phyloP scores from a whole-genome alignment of 2,797 vertebrate species.

The Nothura maculosa region DNA sequence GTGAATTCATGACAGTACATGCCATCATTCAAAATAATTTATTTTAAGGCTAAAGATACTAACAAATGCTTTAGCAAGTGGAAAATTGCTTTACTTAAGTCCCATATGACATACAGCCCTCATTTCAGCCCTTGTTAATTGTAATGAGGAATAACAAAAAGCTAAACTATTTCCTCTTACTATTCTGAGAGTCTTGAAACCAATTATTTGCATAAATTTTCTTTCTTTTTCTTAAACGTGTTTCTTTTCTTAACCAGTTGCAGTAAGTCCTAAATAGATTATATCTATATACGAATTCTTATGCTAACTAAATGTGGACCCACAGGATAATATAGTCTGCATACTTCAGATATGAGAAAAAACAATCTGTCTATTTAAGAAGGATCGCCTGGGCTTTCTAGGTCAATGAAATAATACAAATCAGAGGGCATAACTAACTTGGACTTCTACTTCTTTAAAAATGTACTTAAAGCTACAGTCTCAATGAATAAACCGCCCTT shows the following conservation, averaged over 20 bases:
- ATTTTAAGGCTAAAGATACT: background rate
- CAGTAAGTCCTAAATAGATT: background rate
- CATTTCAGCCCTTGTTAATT: background rate
- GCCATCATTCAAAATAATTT: background rate
- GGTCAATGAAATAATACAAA: conserved; percentile 18
- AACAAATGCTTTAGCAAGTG: background rate
- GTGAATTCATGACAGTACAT: background rate
- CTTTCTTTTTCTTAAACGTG: background rate
- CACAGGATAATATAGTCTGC: background rate
- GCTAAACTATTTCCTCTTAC: background rate
- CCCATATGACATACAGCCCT: background rate
- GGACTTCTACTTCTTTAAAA: conserved; percentile 34
- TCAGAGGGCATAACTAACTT: conserved; percentile 27
- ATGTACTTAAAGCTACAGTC: conserved; percentile 51
- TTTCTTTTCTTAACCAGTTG: background rate
- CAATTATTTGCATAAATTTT: background rate
- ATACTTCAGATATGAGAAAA: background rate
- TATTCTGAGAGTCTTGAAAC: background rate
- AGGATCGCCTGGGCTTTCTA: background rate
- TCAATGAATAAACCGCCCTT: conserved; percentile 36
- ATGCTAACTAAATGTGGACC: background rate
- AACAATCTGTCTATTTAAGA: background rate
- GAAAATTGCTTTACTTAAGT: background rate
- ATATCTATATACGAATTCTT: background rate
- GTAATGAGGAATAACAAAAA: background rate